Percentiles rank a stretch among this genome's conserved stretches.
Conservation (phyloP, 2,797 vertebrate species). For the Alfaro cultratus region DNA sequence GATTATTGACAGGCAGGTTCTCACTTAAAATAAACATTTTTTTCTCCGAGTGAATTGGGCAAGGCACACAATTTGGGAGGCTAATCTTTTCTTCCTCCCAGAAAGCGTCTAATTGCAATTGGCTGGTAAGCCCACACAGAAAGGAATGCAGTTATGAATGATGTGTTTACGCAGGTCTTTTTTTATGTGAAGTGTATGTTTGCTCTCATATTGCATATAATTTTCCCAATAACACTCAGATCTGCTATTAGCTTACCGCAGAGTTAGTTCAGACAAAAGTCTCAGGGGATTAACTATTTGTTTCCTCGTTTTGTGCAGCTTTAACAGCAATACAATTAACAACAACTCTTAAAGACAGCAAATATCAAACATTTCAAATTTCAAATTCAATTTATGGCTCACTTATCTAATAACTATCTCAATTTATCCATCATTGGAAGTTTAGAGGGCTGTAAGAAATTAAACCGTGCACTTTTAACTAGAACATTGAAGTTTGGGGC, state of each 20-base stretch:
- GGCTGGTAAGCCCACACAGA: conserved; percentile 81
- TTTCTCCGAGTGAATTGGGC: conserved; percentile 64
- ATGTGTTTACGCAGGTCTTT: conserved; percentile 77
- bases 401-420: background rate
- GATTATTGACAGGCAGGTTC: conserved; percentile 69
- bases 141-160: conserved; percentile 75
- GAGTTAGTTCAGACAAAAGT: conserved; percentile 56
- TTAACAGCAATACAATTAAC: conserved; percentile 41
- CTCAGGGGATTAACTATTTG: conserved; percentile 57
- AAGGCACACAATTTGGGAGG: conserved; percentile 69
- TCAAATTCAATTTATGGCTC: too few species aligned
- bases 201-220: conserved; percentile 81
- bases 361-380: background rate
- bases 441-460: background rate
- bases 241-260: conserved; percentile 78
- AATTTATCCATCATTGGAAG: background rate
- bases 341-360: conserved; percentile 14
- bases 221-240: conserved; percentile 80
- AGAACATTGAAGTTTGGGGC: background rate
- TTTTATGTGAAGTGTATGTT: conserved; percentile 73
- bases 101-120: conserved; percentile 78
- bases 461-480: background rate
- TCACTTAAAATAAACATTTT: conserved; percentile 63
- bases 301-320: conserved; percentile 20
- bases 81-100: conserved; percentile 81